phyloP scores from a whole-genome alignment of 64 coral and sea anemone species.

The Pocillopora verrucosa region DNA sequence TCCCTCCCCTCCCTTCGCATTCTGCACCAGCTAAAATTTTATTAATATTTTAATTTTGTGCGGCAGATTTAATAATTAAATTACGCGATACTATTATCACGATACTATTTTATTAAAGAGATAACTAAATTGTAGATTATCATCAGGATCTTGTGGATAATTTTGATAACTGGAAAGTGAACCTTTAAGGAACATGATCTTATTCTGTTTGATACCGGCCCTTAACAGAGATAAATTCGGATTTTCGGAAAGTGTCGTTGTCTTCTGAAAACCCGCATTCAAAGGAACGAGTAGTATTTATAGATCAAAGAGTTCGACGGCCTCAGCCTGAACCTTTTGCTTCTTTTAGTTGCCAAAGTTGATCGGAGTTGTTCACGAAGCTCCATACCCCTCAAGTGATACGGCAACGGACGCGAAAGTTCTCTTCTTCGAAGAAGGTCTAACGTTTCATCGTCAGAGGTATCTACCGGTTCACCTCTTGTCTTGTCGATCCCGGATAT shows the following conservation, averaged over 20 bases:
- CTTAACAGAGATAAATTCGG: too few relatives aligned
- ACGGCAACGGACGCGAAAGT: background rate
- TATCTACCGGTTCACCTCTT: background rate
- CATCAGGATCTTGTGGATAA: too few relatives aligned
- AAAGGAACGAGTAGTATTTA: background rate
- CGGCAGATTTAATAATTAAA: too few relatives aligned
- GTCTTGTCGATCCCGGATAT: background rate
- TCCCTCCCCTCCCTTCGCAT: too few relatives aligned
- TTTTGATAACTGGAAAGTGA: too few relatives aligned
- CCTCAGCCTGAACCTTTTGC: background rate
- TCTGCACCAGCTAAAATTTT: too few relatives aligned
- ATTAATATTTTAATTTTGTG: too few relatives aligned
- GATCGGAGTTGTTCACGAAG: background rate
- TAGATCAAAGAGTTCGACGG: background rate
- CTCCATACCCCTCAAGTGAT: background rate
- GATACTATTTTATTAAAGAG: too few relatives aligned
- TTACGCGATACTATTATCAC: too few relatives aligned
- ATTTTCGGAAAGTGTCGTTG: background rate
- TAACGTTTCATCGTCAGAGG: background rate
- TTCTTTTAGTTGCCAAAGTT: background rate
- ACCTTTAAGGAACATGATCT: too few relatives aligned
- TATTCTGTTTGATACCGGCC: too few relatives aligned
- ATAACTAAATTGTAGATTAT: too few relatives aligned
- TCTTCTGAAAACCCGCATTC: background rate
- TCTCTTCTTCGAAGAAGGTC: background rate